Percentiles rank a stretch among this genome's conserved stretches.
Evolutionary conservation across 2,797 vertebrate species (phyloP).

Genomic region (Chaunax sp.): DNA sequence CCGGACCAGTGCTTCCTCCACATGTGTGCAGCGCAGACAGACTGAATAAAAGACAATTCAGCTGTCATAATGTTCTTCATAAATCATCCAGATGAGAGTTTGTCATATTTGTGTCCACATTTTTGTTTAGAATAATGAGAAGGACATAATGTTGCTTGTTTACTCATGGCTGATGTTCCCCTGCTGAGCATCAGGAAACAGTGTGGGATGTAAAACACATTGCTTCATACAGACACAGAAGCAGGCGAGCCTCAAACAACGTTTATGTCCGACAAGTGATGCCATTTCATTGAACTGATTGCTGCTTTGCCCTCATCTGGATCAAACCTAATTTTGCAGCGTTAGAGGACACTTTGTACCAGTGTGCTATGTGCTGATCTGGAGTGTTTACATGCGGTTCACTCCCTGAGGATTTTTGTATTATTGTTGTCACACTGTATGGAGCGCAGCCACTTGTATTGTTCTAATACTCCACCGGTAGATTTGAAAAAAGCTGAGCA

Average conservation of each 20-base stretch:
- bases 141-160: conserved; percentile 62
- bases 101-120: conserved; percentile 66
- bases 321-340: conserved; percentile 73
- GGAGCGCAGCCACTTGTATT: conserved; percentile 77
- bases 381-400: conserved; percentile 77
- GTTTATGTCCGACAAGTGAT: conserved; percentile 47
- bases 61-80: conserved; percentile 67
- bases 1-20: conserved; percentile 56
- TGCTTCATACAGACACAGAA: conserved; percentile 35
- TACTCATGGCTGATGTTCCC: conserved; percentile 46
- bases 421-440: conserved; percentile 81
- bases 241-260: conserved; percentile 28
- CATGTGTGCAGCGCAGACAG: conserved; percentile 59
- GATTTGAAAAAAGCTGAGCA: conserved; percentile 79
- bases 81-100: conserved; percentile 70
- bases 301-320: conserved; percentile 57
- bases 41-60: conserved; percentile 57
- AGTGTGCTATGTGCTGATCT: conserved; percentile 64
- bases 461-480: conserved; percentile 82
- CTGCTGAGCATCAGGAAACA: conserved; percentile 41
- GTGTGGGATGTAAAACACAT: conserved; percentile 46
- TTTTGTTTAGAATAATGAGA: conserved; percentile 70
- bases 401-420: conserved; percentile 79
- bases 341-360: conserved; percentile 70
- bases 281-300: conserved; percentile 54